Percentiles rank a stretch among this genome's conserved stretches.
Conservation (phyloP, 2,888 invertebrate genomes). For the Tribolium freemani region DNA sequence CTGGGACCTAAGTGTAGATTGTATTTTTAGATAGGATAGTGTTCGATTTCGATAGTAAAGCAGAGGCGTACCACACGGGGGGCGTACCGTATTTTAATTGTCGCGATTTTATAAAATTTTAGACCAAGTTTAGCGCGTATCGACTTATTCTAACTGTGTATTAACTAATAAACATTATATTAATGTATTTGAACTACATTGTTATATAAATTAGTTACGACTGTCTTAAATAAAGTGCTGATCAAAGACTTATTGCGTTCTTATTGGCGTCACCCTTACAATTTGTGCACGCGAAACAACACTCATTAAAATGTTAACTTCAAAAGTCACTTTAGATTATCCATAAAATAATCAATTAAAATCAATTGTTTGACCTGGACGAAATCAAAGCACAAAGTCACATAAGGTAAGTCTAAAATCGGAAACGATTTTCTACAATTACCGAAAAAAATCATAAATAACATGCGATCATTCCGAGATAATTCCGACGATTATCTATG, state of each 20-base stretch:
- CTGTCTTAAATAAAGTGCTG: conserved; percentile 27
- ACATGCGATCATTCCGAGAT: neutral
- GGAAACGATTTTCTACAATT: neutral
- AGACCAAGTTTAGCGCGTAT: conserved; percentile 12
- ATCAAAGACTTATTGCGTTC: neutral
- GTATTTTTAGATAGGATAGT: conserved; percentile 47
- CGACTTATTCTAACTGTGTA: neutral
- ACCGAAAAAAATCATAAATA: neutral
- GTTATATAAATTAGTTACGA: conserved; percentile 46
- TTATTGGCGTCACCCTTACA: neutral
- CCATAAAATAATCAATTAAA: neutral
- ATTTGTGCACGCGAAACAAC: neutral
- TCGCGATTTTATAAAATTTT: conserved; percentile 24
- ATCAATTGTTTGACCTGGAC: neutral
- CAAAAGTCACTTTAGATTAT: neutral
- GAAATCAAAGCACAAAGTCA: neutral
- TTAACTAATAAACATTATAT: conserved; percentile 49
- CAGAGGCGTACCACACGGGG: neutral
- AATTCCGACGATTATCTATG: neutral
- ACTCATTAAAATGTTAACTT: neutral
- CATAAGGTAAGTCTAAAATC: neutral
- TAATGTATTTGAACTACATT: conserved; percentile 50
- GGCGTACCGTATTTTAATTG: neutral
- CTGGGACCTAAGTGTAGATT: conserved; percentile 51
- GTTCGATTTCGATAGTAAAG: conserved; percentile 35